Evolutionary conservation across 2,888 invertebrate species (phyloP).

Genomic region (Macrophya annulata): DNA sequence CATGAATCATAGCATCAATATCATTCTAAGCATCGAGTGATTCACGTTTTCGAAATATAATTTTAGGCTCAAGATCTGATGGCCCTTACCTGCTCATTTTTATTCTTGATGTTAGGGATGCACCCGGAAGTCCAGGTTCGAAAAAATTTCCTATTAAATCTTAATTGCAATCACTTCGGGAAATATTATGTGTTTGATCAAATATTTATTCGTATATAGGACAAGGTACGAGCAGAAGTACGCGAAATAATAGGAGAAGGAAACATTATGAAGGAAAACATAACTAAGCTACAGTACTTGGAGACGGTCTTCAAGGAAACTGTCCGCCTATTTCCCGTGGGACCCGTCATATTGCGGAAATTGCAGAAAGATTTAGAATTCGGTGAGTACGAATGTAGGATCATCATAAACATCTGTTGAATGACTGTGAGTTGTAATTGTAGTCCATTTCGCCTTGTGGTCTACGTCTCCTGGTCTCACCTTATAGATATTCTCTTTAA

Average conservation of each 20-base stretch:
- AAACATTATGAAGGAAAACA: slow-evolving; percentile 25
- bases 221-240: slow-evolving; percentile 60
- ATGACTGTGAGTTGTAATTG: too few relatives aligned
- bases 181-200: neutral
- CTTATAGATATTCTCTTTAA: too few relatives aligned
- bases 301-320: slow-evolving; percentile 61
- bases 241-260: slow-evolving; percentile 40
- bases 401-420: too few relatives aligned
- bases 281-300: slow-evolving; percentile 58
- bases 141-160: neutral
- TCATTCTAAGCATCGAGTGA: neutral
- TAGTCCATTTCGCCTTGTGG: too few relatives aligned
- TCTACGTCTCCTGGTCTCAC: too few relatives aligned
- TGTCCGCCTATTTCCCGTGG: slow-evolving; percentile 60
- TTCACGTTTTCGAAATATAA: neutral
- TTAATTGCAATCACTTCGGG: neutral
- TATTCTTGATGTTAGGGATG: slow-evolving; percentile 61
- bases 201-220: slow-evolving; percentile 24
- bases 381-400: slow-evolving; percentile 50
- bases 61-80: slow-evolving; percentile 62
- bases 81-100: slow-evolving; percentile 59
- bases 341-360: slow-evolving; percentile 58
- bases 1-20: neutral
- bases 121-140: slow-evolving; percentile 57
- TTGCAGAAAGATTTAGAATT: slow-evolving; percentile 56